Evolutionary conservation across 1,140 invertebrate genomes (phyloP), one percentile per base, ranked within the genome.

Genomic region (Drosophila santomea): DNA sequence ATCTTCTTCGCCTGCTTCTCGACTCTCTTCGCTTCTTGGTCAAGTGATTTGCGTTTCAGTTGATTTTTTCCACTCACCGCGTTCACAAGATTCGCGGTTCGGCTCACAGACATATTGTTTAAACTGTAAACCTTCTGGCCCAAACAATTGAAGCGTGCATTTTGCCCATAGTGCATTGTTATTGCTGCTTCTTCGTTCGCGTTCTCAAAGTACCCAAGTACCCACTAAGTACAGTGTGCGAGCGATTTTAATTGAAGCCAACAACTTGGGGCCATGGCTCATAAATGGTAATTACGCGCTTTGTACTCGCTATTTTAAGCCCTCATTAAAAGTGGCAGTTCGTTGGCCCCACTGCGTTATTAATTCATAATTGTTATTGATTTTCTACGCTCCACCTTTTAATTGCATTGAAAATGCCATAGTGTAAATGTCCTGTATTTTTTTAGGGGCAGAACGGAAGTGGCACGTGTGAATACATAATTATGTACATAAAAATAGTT

Each of bases 1-100:
- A 66, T 84, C 77, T 90, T 84, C 83, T 74, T 89, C 47, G 52
- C 55, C 62, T 52, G 44, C 48, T 74, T 51, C 38, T 25, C 25
- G 0, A 17, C 36, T 59, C 50, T 61, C 58, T 71, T 71, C 23
- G 35, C 59, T 66, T 89, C 58, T 77, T 88, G 62, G 56, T 77
- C 76, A 63, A 76, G 63, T 81, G 80, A 80, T 83, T 83, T 77
- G 84, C 67, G 57, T 83, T 88, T 88, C 83, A 89, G 84, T 89
- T 84, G 66, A 75, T 69, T 89, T 89, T 78, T 90, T 74, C 64
- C 60, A 64, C 76, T 72, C 75, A 74, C 75, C 85, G 85, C 77
- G 76, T 80, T 64, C 77, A 77, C 67, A 83, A 84, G 63, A 71
- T 58, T 69, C 55, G 50, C 73, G 76, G 38, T 50, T 43, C 58